Conservation (phyloP, 2,888 invertebrate species). For the Sussaba pulchella region DNA sequence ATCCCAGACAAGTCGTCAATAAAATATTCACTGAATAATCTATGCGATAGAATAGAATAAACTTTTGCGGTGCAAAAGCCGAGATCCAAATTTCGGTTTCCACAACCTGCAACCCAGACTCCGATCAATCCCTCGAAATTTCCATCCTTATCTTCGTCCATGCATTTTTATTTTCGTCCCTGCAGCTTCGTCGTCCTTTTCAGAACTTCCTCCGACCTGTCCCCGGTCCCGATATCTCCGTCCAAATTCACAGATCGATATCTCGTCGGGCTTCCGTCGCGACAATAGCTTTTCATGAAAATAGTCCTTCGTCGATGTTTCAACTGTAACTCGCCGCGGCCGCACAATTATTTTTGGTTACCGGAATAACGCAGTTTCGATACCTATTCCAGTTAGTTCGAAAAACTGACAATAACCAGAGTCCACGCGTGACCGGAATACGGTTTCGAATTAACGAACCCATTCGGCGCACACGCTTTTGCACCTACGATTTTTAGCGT, state of each 20-base stretch:
- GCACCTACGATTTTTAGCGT: not conserved
- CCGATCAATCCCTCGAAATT: not conserved
- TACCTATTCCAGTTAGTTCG: not conserved
- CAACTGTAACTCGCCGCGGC: not conserved
- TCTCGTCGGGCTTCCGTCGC: constrained; percentile 25
- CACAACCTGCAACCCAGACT: too few relatives aligned
- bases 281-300: constrained; percentile 60
- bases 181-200: constrained; percentile 11
- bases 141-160: not conserved
- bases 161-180: not conserved
- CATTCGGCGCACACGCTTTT: constrained; percentile 10
- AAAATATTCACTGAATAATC: too few relatives aligned
- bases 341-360: constrained; percentile 34
- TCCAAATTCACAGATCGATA: constrained; percentile 9
- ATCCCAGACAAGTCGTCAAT: too few relatives aligned
- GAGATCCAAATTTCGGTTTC: too few relatives aligned
- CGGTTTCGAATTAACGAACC: constrained; percentile 43
- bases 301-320: constrained; percentile 47
- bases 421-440: constrained; percentile 32
- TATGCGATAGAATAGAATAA: too few relatives aligned
- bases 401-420: constrained; percentile 7
- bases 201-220: not conserved
- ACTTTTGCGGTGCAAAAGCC: too few relatives aligned
- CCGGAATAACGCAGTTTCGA: constrained; percentile 29
- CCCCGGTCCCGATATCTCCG: constrained; percentile 26